A percentile compares a stretch with the other conserved stretches of the same genome.
Conservation (phyloP, 2,113 vertebrate genomes). For the Romanogobio albipinnatus region DNA sequence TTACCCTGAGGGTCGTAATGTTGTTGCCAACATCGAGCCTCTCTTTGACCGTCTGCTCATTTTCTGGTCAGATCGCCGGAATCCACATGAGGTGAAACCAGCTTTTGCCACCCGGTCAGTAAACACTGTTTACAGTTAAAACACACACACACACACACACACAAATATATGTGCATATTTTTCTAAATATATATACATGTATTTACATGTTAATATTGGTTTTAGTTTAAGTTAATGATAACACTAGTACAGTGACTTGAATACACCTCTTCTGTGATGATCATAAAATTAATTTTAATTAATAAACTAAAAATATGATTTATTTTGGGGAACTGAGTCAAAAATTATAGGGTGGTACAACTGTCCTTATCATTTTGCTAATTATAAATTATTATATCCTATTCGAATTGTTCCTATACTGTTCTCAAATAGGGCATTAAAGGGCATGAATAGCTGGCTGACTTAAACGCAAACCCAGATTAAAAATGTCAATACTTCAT, state of each 20-base stretch:
- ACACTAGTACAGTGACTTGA: background rate
- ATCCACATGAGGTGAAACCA: slow-evolving; percentile 91
- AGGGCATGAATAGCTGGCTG: background rate
- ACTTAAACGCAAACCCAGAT: background rate
- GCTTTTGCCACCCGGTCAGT: slow-evolving; percentile 85
- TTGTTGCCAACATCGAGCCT: slow-evolving; percentile 89
- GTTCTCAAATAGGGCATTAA: background rate
- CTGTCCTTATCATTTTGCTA: background rate
- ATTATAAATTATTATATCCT: background rate
- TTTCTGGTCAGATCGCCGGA: slow-evolving; percentile 93
- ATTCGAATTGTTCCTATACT: background rate
- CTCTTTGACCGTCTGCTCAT: slow-evolving; percentile 88
- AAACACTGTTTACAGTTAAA: background rate
- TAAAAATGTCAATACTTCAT: background rate
- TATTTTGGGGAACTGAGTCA: background rate
- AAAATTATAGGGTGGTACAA: background rate
- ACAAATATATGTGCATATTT: too few relatives aligned
- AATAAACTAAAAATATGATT: too few relatives aligned
- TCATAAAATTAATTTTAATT: too few relatives aligned
- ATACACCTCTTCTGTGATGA: background rate
- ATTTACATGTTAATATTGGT: too few relatives aligned
- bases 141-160: background rate
- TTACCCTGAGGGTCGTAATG: slow-evolving; percentile 84
- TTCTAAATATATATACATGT: too few relatives aligned
- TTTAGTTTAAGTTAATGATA: background rate